Percentiles rank a stretch among this genome's conserved stretches.
These are phyloP conservation scores for Cyphomyrmex costatus DNA, from an alignment of 1,140 invertebrate genomes.

Conservation along the genomic window DNA sequence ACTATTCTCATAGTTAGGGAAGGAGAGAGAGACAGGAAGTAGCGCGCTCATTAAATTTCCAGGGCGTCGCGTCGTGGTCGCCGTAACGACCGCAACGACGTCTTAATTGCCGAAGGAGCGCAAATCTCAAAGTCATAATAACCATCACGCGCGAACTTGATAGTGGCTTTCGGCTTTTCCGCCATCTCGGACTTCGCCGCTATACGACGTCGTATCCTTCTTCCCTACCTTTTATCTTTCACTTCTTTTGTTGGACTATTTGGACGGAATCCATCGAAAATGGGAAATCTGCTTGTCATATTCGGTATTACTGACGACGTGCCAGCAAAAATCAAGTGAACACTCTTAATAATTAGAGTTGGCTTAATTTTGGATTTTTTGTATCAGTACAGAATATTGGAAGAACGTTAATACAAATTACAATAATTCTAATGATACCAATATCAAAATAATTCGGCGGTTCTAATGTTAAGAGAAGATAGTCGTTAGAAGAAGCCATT, in stretches of 20 bases:
- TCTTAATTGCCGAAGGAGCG: slow-evolving; percentile 18
- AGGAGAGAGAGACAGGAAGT: neutral
- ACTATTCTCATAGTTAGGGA: slow-evolving; percentile 25
- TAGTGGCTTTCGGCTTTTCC: neutral
- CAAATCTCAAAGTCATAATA: neutral
- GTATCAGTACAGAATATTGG: too few species aligned
- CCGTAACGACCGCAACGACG: slow-evolving; percentile 2
- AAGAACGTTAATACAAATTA: too few species aligned
- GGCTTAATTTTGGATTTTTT: too few species aligned
- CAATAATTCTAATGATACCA: too few species aligned
- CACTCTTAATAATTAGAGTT: too few species aligned
- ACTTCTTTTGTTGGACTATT: neutral
- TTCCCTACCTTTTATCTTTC: neutral
- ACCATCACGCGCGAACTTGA: neutral
- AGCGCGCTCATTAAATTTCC: slow-evolving; percentile 34
- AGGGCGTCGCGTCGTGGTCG: neutral
- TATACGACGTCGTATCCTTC: too few species aligned
- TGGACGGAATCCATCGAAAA: neutral
- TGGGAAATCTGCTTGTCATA: neutral
- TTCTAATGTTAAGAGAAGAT: neutral
- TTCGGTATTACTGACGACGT: neutral
- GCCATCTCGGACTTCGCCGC: neutral
- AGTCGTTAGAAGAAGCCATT: neutral
- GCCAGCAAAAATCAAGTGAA: neutral
- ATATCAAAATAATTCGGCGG: too few species aligned